Conservation (phyloP, 1,140 invertebrate genomes). For the Littorina saxatilis region DNA sequence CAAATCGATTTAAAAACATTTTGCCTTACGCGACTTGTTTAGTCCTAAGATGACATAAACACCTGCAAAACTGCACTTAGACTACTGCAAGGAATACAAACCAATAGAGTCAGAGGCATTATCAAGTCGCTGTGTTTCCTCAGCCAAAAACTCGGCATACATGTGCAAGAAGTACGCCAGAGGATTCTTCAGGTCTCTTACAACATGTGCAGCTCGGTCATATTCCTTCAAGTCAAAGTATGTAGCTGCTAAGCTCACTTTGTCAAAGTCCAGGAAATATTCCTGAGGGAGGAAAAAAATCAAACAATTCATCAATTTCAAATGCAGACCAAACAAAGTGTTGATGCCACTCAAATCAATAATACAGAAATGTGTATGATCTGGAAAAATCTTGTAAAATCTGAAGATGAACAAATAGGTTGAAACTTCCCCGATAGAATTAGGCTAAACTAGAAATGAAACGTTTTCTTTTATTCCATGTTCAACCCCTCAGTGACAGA, state of each 20-base stretch:
- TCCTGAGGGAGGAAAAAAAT: conserved; percentile 62
- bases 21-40: no score
- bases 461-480: no score
- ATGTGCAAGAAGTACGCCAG: conserved; percentile 87
- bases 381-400: not conserved
- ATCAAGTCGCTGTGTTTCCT: conserved; percentile 91
- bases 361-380: not conserved
- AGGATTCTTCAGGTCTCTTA: conserved; percentile 82
- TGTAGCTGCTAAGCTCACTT: conserved; percentile 88
- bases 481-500: no score
- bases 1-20: no score
- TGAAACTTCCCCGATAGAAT: not conserved
- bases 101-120: conserved; percentile 87
- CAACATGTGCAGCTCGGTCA: conserved; percentile 90
- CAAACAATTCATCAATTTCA: not conserved
- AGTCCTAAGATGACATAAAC: no score
- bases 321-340: not conserved
- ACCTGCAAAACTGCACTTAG: no score
- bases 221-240: conserved; percentile 96
- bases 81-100: conserved; percentile 56
- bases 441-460: no score
- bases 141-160: conserved; percentile 90
- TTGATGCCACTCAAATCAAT: not conserved
- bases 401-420: not conserved
- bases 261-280: conserved; percentile 79